Evolutionary conservation across 1,140 invertebrate genomes (phyloP).

Genomic region (Portunus trituberculatus): DNA sequence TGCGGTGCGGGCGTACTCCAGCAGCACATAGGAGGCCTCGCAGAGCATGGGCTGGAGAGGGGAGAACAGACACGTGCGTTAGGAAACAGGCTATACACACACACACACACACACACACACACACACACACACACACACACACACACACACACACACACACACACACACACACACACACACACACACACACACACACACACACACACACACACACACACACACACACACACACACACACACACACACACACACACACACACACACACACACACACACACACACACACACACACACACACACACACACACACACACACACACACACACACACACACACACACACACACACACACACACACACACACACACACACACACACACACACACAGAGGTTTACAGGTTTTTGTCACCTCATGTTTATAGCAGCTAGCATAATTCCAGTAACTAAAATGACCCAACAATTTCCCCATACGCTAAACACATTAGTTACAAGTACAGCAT

Average conservation of each 20-base stretch:
- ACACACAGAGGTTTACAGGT: conserved; percentile 36
- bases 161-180: conserved; percentile 38
- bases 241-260: conserved; percentile 40
- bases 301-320: conserved; percentile 22
- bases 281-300: background rate
- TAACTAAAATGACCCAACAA: too few species aligned
- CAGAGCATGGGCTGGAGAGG: conserved; percentile 79
- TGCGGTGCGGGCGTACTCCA: conserved; percentile 84
- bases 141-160: conserved; percentile 32
- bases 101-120: too few species aligned
- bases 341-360: conserved; percentile 6
- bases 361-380: conserved; percentile 24
- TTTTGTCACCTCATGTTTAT: too few species aligned
- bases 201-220: conserved; percentile 49
- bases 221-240: background rate
- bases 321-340: background rate
- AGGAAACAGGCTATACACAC: background rate
- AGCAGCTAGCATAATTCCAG: too few species aligned
- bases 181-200: conserved; percentile 42
- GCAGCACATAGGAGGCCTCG: conserved; percentile 82
- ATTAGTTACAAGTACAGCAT: too few species aligned
- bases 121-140: background rate
- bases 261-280: background rate
- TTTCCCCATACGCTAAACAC: too few species aligned
- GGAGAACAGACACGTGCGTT: background rate